phyloP scores from a whole-genome alignment of 2,888 invertebrate species.

The Chouioia cunea region DNA sequence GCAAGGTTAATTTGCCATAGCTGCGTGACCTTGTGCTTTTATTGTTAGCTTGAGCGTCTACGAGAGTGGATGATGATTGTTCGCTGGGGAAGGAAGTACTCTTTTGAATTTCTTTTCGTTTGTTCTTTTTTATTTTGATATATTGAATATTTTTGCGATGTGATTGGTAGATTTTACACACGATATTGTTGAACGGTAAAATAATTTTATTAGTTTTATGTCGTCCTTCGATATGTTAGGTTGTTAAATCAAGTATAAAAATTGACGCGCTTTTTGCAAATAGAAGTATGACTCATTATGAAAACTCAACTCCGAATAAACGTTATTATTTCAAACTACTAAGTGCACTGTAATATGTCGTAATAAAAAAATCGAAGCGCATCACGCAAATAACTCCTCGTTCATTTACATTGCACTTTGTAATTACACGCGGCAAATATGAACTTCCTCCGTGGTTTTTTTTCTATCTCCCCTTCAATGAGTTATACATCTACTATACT shows the following conservation, averaged over 20 bases:
- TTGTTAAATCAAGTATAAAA: too few relatives aligned
- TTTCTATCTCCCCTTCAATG: neutral
- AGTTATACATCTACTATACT: conserved; percentile 14
- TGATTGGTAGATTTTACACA: neutral
- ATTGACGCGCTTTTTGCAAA: too few relatives aligned
- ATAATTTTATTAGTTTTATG: too few relatives aligned
- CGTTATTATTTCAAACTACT: too few relatives aligned
- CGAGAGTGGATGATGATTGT: conserved; percentile 8
- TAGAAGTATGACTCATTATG: too few relatives aligned
- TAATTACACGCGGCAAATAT: conserved; percentile 26
- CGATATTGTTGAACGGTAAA: neutral
- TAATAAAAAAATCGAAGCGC: conserved; percentile 1
- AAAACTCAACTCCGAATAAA: too few relatives aligned
- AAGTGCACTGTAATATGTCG: neutral
- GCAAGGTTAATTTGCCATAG: conserved; percentile 25
- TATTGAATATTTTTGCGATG: neutral
- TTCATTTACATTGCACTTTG: conserved; percentile 11
- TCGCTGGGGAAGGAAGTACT: neutral
- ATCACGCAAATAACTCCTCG: neutral
- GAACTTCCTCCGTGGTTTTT: conserved; percentile 35
- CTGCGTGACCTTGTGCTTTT: conserved; percentile 39
- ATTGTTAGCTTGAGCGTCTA: conserved; percentile 12
- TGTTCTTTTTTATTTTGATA: too few relatives aligned
- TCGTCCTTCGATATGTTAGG: too few relatives aligned
- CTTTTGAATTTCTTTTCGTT: too few relatives aligned